Evolutionary conservation across 2,797 vertebrate species (phyloP).

Genomic region (Rhincodon typus): DNA sequence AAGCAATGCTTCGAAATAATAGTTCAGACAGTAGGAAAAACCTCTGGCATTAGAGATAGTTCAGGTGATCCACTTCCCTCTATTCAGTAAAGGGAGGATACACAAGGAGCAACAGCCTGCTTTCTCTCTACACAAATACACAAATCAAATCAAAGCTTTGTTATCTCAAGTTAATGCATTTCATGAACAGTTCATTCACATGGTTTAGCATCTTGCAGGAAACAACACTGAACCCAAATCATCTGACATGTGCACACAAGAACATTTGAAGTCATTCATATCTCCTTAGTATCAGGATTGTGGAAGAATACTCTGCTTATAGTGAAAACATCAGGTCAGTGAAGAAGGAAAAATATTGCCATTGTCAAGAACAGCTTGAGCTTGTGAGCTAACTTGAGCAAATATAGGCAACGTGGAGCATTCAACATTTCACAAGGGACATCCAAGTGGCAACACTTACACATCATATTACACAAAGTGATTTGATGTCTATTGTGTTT

Average conservation of each 20-base stretch:
- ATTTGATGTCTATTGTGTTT: slow-evolving; percentile 29
- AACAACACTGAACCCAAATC: not conserved
- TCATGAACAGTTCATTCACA: not conserved
- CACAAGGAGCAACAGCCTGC: not conserved
- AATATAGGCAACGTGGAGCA: not conserved
- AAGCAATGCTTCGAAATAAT: not conserved
- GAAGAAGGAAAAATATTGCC: not conserved
- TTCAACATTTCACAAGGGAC: not conserved
- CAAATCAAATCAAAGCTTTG: not conserved
- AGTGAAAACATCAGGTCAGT: not conserved
- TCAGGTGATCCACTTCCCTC: not conserved
- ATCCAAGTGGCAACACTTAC: not conserved
- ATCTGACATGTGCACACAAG: not conserved
- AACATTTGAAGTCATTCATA: not conserved
- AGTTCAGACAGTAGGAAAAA: not conserved
- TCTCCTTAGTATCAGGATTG: not conserved
- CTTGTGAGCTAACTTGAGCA: not conserved
- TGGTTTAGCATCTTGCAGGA: not conserved
- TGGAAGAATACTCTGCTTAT: not conserved
- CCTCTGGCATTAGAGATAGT: not conserved
- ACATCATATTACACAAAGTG: slow-evolving; percentile 20
- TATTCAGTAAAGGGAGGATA: not conserved
- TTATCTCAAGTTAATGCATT: not conserved
- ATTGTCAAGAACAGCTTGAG: not conserved
- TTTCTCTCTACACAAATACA: not conserved